Conservation (phyloP, 2,797 vertebrate species). For the Chloroceryle inda region DNA sequence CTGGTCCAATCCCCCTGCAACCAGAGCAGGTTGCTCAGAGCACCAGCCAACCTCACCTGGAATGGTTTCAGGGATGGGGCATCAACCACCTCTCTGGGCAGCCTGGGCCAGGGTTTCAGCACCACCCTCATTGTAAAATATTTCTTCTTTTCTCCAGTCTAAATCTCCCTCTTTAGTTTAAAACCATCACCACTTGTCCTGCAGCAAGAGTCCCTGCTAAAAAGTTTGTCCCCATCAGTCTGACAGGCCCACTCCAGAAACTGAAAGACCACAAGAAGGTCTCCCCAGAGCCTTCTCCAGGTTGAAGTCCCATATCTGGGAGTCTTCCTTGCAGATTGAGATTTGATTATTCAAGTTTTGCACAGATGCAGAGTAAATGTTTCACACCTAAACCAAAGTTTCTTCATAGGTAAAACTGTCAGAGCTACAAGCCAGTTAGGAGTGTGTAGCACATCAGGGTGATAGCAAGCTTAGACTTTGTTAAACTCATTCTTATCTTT, state of each 20-base stretch:
- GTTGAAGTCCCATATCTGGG: background rate
- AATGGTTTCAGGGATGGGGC: no score
- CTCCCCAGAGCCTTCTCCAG: background rate
- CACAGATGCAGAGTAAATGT: background rate
- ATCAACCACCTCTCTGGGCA: no score
- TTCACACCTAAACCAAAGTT: background rate
- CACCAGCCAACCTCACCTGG: background rate
- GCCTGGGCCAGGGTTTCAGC: no score
- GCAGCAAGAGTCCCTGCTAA: no score
- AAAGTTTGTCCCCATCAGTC: no score
- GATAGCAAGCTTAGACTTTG: background rate
- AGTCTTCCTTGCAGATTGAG: background rate
- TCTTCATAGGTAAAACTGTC: background rate
- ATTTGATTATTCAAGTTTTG: background rate
- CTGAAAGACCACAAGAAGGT: no score
- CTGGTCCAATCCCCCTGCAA: no score
- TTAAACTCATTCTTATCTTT: background rate
- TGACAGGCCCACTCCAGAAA: no score
- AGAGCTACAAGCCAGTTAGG: background rate
- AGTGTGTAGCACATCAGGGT: background rate
- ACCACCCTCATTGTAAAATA: no score
- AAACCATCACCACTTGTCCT: no score
- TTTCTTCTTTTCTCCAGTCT: no score
- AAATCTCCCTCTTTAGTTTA: no score
- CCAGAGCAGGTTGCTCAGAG: background rate